Evolutionary conservation across 1,140 invertebrate species (phyloP).

Genomic region (Drosophila punjabiensis): DNA sequence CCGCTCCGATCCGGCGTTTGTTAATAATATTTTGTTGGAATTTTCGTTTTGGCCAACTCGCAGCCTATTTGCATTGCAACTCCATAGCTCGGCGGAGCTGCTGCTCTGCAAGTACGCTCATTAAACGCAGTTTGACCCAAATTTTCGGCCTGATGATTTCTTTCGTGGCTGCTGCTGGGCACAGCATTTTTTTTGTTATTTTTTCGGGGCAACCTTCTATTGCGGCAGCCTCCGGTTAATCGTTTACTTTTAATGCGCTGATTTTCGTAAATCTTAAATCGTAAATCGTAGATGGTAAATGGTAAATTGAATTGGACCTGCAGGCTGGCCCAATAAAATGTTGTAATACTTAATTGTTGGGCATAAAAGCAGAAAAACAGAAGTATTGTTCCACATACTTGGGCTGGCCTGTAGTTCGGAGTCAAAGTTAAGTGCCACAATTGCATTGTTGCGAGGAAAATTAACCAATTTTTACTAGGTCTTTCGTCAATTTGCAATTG

Average conservation of each 20-base stretch:
- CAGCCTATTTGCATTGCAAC: conserved; percentile 38
- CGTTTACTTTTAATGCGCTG: conserved; percentile 76
- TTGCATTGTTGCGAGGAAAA: conserved; percentile 59
- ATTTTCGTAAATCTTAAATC: conserved; percentile 70
- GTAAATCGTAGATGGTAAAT: conserved; percentile 58
- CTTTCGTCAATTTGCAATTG: conserved; percentile 59
- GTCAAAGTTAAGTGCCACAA: conserved; percentile 79
- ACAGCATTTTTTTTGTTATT: background rate
- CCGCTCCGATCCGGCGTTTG: conserved; percentile 45
- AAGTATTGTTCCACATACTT: conserved; percentile 40
- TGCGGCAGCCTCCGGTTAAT: conserved; percentile 57
- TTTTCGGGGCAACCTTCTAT: conserved; percentile 53
- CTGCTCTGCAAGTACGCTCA: conserved; percentile 38
- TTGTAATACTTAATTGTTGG: conserved; percentile 78
- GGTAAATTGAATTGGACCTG: conserved; percentile 55
- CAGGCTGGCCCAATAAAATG: conserved; percentile 53
- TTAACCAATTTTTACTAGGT: conserved; percentile 67
- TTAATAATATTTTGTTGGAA: conserved; percentile 60
- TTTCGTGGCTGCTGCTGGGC: conserved; percentile 68
- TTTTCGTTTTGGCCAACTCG: conserved; percentile 25
- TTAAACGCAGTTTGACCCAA: conserved; percentile 72
- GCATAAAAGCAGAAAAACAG: conserved; percentile 26
- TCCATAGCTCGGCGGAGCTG: conserved; percentile 1
- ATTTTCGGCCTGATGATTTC: conserved; percentile 61
- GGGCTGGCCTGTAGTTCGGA: conserved; percentile 61